These are phyloP conservation scores for Andrena marginata DNA, from an alignment of 2,888 invertebrate species.

Conservation along the genomic window DNA sequence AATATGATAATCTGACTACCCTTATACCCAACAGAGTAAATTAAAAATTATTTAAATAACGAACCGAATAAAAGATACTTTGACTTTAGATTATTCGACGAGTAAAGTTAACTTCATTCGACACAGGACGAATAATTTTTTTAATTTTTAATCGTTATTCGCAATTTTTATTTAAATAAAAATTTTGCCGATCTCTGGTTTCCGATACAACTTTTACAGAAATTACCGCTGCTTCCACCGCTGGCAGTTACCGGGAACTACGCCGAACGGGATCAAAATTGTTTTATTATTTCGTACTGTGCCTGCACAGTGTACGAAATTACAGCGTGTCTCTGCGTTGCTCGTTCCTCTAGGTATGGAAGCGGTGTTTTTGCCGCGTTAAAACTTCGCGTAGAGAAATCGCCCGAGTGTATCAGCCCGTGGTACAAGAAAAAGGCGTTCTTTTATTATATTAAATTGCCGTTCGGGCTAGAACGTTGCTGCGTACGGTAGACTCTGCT, in stretches of 20 bases:
- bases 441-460: slow-evolving; percentile 58
- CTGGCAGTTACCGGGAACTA: neutral
- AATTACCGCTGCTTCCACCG: neutral
- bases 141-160: too few relatives aligned
- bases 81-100: too few relatives aligned
- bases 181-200: too few relatives aligned
- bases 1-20: too few relatives aligned
- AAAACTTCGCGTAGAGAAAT: slow-evolving; percentile 27
- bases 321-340: slow-evolving; percentile 1
- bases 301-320: neutral
- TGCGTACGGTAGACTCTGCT: slow-evolving; percentile 28
- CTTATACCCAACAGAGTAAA: too few relatives aligned
- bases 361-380: neutral
- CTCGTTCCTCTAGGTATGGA: neutral
- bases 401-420: slow-evolving; percentile 2
- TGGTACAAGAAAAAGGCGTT: slow-evolving; percentile 46
- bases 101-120: too few relatives aligned
- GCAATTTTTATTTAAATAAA: too few relatives aligned
- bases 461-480: slow-evolving; percentile 36
- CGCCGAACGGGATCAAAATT: neutral
- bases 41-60: too few relatives aligned
- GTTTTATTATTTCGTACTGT: neutral
- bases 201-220: neutral
- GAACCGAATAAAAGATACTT: too few relatives aligned
- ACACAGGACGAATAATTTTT: too few relatives aligned